Evolutionary conservation across 2,797 vertebrate species (phyloP).

Genomic region (Rhabdophis nuchalis): DNA sequence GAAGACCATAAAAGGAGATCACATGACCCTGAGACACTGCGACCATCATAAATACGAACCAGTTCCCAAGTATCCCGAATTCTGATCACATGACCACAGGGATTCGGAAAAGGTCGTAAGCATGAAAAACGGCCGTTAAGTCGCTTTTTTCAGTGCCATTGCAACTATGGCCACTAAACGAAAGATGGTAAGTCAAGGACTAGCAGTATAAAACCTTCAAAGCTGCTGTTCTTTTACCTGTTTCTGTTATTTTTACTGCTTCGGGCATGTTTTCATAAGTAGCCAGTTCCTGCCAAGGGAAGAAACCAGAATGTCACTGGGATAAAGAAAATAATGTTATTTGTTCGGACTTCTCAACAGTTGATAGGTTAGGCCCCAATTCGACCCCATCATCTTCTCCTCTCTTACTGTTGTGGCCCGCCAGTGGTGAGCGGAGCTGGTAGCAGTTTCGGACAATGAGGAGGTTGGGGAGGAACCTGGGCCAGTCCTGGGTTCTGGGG

Average conservation of each 20-base stretch:
- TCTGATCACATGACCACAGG: not conserved
- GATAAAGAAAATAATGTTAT: not conserved
- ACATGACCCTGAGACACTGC: not conserved
- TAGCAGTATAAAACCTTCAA: not conserved
- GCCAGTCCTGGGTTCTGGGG: too few species aligned
- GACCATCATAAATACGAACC: not conserved
- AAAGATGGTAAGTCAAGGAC: not conserved
- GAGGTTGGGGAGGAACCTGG: too few species aligned
- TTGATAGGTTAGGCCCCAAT: not conserved
- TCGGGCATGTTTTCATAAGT: constrained; percentile 77
- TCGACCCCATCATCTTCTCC: too few species aligned
- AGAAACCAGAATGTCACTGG: not conserved
- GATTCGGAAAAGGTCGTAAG: not conserved
- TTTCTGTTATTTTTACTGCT: constrained; percentile 74
- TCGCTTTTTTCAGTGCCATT: not conserved
- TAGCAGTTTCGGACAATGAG: too few species aligned
- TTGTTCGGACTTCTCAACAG: not conserved
- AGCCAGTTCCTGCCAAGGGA: constrained; percentile 73
- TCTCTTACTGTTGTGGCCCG: too few species aligned
- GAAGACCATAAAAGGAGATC: not conserved
- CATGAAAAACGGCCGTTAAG: not conserved
- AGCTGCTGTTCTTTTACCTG: constrained; percentile 59
- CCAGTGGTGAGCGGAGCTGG: too few species aligned
- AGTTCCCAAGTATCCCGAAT: not conserved
- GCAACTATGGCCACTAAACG: not conserved